These are phyloP conservation scores for Tridacna gigas DNA, from an alignment of 2,888 invertebrate species.

Conservation along the genomic window DNA sequence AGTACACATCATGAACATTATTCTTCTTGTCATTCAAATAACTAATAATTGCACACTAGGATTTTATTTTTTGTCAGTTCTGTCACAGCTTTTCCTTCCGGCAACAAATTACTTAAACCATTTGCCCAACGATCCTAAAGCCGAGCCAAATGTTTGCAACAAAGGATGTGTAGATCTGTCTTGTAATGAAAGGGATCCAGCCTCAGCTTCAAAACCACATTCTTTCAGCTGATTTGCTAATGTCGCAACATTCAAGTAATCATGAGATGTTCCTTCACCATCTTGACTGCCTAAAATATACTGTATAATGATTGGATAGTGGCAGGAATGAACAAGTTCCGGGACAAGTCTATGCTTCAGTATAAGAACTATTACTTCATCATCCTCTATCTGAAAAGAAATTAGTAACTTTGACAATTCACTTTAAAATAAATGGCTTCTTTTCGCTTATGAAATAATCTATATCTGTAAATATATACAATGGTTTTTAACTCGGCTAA, in stretches of 20 bases:
- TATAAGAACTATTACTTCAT: conserved; percentile 73
- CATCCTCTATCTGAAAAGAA: conserved; percentile 55
- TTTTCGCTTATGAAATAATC: too few species aligned
- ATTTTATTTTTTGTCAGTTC: too few species aligned
- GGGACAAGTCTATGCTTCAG: conserved; percentile 74
- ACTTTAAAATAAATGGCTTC: too few species aligned
- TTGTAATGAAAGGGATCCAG: conserved; percentile 77
- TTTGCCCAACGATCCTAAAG: conserved; percentile 71
- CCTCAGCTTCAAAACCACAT: conserved; percentile 77
- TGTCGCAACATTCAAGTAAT: conserved; percentile 64
- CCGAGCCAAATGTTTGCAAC: conserved; percentile 80
- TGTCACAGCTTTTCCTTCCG: neutral
- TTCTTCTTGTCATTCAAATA: too few species aligned
- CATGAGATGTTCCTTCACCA: conserved; percentile 55
- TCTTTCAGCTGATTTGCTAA: conserved; percentile 76
- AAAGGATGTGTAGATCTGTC: conserved; percentile 76
- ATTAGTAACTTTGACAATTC: neutral
- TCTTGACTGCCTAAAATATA: conserved; percentile 74
- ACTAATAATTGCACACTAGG: too few species aligned
- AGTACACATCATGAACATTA: too few species aligned
- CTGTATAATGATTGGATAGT: conserved; percentile 69
- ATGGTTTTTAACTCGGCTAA: too few species aligned
- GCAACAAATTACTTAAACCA: conserved; percentile 68
- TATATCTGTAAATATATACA: too few species aligned
- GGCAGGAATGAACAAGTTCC: conserved; percentile 69